phyloP scores from a whole-genome alignment of 2,888 invertebrate genomes.

The Caenorhabditis wallacei region DNA sequence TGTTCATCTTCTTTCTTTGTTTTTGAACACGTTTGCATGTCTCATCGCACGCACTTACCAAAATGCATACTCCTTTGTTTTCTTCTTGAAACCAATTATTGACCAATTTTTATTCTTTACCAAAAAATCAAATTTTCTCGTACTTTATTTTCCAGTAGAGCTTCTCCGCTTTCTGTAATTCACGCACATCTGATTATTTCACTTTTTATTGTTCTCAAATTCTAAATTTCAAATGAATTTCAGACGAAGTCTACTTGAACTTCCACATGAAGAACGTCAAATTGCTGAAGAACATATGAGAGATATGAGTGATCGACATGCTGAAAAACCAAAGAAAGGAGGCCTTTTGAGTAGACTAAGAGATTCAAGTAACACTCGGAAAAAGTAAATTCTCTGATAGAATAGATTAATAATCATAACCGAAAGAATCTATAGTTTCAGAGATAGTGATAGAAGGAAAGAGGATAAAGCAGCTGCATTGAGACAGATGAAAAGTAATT shows the following conservation, averaged over 20 bases:
- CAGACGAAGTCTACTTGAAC: conserved; percentile 76
- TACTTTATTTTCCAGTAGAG: conserved; percentile 43
- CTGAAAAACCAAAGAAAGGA: conserved; percentile 78
- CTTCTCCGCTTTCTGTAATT: conserved; percentile 62
- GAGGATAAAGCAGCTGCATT: conserved; percentile 64
- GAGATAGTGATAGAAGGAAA: conserved; percentile 60
- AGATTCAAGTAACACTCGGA: conserved; percentile 80
- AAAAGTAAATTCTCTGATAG: conserved; percentile 59
- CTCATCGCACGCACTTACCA: conserved; percentile 43
- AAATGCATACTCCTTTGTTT: conserved; percentile 35
- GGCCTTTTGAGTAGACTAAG: conserved; percentile 81
- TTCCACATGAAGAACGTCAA: conserved; percentile 79
- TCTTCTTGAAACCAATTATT: conserved; percentile 23
- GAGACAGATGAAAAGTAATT: conserved; percentile 70
- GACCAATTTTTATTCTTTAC: conserved; percentile 16
- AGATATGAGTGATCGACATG: conserved; percentile 72
- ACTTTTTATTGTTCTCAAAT: conserved; percentile 4
- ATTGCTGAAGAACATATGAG: conserved; percentile 78
- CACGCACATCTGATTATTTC: conserved; percentile 49
- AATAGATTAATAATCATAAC: neutral
- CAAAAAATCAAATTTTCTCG: neutral
- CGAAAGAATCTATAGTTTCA: conserved; percentile 41
- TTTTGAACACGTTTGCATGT: conserved; percentile 45
- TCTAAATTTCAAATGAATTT: conserved; percentile 15
- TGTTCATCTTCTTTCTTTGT: conserved; percentile 2